These are phyloP conservation scores for Polymixis lichenea DNA, from an alignment of 2,888 invertebrate species.

Conservation along the genomic window DNA sequence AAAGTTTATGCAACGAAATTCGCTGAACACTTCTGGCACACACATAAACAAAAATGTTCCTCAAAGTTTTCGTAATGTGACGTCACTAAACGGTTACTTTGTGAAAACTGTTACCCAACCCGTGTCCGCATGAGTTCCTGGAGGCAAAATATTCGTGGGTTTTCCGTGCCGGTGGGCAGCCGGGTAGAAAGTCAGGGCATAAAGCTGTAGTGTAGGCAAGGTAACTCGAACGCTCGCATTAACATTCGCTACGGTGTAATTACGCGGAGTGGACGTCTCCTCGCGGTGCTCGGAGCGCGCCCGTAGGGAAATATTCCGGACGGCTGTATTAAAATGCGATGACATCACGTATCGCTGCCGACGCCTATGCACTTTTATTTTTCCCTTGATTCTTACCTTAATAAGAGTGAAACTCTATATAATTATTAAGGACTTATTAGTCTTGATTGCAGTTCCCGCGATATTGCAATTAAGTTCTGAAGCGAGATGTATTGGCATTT, in stretches of 20 bases:
- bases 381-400: conserved; percentile 24
- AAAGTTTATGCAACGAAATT: conserved; percentile 25
- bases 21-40: conserved; percentile 13
- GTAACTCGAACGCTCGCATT: conserved; percentile 56
- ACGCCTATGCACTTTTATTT: conserved; percentile 19
- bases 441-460: not conserved
- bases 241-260: conserved; percentile 70
- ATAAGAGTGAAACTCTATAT: conserved; percentile 20
- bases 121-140: conserved; percentile 37
- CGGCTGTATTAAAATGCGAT: conserved; percentile 71
- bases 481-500: not conserved
- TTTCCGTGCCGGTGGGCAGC: conserved; percentile 22
- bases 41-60: conserved; percentile 30
- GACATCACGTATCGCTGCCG: conserved; percentile 63
- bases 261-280: conserved; percentile 71
- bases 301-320: conserved; percentile 70
- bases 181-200: conserved; percentile 44
- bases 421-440: not conserved
- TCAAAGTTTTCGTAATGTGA: conserved; percentile 38
- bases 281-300: conserved; percentile 30
- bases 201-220: conserved; percentile 39
- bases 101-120: conserved; percentile 50
- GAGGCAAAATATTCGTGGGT: conserved; percentile 43
- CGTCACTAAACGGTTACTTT: conserved; percentile 41
- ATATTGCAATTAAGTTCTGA: conserved; percentile 3